phyloP scores from a whole-genome alignment of 2,888 invertebrate species.

The Athripsodes cinereus region DNA sequence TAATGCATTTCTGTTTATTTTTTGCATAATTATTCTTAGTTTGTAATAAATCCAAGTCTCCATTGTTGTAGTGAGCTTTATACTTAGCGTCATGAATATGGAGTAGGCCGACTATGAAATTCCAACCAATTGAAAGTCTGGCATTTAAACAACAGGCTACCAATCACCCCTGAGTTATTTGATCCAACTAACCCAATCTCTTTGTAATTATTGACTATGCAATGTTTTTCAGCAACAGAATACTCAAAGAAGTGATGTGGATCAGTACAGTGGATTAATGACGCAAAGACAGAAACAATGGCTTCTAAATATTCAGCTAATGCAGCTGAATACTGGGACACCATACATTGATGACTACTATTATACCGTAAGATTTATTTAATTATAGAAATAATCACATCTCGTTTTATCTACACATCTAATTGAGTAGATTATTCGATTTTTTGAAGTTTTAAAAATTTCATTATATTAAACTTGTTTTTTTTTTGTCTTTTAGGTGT shows the following conservation, averaged over 20 bases:
- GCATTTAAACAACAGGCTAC: too few relatives aligned
- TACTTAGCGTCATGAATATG: too few relatives aligned
- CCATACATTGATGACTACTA: slow-evolving; percentile 98
- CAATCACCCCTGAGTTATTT: too few relatives aligned
- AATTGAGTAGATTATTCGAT: neutral
- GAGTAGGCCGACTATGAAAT: too few relatives aligned
- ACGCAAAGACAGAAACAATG: slow-evolving; percentile 91
- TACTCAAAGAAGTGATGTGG: slow-evolving; percentile 33
- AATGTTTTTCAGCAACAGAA: slow-evolving; percentile 10
- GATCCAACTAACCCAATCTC: too few relatives aligned
- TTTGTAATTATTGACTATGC: too few relatives aligned
- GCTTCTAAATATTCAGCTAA: slow-evolving; percentile 90
- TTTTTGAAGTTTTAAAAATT: neutral
- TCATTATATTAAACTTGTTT: neutral
- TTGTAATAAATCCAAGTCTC: too few relatives aligned
- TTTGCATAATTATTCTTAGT: too few relatives aligned
- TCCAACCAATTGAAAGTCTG: too few relatives aligned
- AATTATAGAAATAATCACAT: neutral
- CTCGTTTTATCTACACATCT: neutral
- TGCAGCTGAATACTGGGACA: slow-evolving; percentile 90
- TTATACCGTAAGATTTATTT: slow-evolving; percentile 63
- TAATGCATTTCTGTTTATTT: too few relatives aligned
- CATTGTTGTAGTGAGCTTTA: too few relatives aligned
- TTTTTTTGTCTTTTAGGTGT: slow-evolving; percentile 44
- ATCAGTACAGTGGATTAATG: slow-evolving; percentile 92